phyloP scores from a whole-genome alignment of 2,888 invertebrate genomes.

The Theretra japonica region DNA sequence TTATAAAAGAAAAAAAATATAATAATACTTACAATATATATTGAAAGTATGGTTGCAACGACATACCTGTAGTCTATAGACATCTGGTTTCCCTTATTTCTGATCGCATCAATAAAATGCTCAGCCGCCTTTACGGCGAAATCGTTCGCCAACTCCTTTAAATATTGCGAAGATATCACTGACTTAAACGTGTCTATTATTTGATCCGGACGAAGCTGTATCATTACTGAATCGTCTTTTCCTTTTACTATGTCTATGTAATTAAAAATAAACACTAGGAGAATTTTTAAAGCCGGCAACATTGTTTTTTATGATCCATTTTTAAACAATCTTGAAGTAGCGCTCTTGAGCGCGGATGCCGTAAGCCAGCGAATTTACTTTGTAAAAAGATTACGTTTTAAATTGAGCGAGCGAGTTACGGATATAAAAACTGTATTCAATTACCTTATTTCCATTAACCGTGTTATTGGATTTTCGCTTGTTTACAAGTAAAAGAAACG shows the following conservation, averaged over 20 bases:
- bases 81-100: constrained; percentile 39
- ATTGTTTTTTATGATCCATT: constrained; percentile 9
- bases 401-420: constrained; percentile 13
- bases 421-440: constrained; percentile 20
- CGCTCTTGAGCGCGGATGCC: neutral
- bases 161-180: constrained; percentile 51
- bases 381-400: constrained; percentile 17
- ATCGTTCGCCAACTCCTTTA: constrained; percentile 51
- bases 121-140: constrained; percentile 55
- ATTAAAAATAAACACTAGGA: constrained; percentile 3
- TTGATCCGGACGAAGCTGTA: constrained; percentile 52
- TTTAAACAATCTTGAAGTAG: neutral
- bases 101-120: constrained; percentile 53
- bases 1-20: too few species aligned
- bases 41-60: neutral
- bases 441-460: constrained; percentile 7
- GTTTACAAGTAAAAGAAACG: constrained; percentile 8
- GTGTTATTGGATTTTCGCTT: constrained; percentile 26
- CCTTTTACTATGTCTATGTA: neutral
- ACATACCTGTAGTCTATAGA: constrained; percentile 14
- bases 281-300: constrained; percentile 2
- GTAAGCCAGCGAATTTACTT: neutral
- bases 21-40: too few species aligned
- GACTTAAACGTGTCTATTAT: constrained; percentile 52
- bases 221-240: constrained; percentile 39